Percentiles rank a stretch among this genome's conserved stretches.
phyloP scores from a whole-genome alignment of 2,113 vertebrate genomes.

The Poeciliopsis occidentalis region DNA sequence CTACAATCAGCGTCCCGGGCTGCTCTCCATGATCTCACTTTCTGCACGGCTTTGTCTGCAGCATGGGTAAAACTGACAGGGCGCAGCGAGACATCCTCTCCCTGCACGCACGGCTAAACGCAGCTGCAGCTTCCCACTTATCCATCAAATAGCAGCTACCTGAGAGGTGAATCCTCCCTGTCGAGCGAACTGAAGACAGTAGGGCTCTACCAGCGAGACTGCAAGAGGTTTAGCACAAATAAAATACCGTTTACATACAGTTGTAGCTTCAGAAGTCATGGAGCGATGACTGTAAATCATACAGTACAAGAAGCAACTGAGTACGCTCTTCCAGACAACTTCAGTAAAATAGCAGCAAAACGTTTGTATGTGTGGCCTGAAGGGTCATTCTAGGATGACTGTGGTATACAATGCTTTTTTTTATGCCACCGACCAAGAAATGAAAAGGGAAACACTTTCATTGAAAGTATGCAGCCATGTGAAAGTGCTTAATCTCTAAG shows the following conservation, averaged over 20 bases:
- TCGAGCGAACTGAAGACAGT: background rate
- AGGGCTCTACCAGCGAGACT: background rate
- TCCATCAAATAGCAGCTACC: constrained; percentile 42
- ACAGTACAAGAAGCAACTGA: background rate
- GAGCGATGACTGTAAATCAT: background rate
- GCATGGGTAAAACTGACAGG: constrained; percentile 38
- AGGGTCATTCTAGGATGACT: constrained; percentile 9
- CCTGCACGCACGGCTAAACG: constrained; percentile 35
- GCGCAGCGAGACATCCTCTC: constrained; percentile 20
- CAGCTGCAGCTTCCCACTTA: constrained; percentile 44
- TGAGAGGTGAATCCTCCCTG: constrained; percentile 36
- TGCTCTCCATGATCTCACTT: constrained; percentile 14
- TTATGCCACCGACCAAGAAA: constrained; percentile 35
- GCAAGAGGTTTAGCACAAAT: background rate
- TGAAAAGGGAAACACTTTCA: constrained; percentile 33
- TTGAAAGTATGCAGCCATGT: constrained; percentile 66
- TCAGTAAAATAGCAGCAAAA: constrained; percentile 20
- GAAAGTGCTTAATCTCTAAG: constrained; percentile 72
- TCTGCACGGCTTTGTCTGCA: constrained; percentile 13
- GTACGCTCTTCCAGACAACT: constrained; percentile 3
- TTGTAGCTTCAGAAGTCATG: background rate
- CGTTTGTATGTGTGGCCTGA: constrained; percentile 3
- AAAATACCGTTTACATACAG: constrained; percentile 10
- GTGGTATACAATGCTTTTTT: background rate
- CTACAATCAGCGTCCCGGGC: constrained; percentile 2